These are phyloP conservation scores for Cheilosia pagana DNA, from an alignment of 2,888 invertebrate species.

Conservation along the genomic window DNA sequence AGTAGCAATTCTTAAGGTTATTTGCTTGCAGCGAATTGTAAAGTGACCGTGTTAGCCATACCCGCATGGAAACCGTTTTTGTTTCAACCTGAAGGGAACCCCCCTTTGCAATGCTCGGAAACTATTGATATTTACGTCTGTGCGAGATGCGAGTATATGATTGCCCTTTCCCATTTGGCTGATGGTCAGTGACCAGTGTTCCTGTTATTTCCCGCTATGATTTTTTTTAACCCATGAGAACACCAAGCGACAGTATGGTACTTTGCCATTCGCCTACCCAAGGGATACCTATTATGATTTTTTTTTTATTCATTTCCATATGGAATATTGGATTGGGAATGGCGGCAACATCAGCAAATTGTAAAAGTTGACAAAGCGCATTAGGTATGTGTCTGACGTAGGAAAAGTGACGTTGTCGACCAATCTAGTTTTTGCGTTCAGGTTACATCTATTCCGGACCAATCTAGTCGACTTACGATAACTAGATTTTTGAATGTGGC, in stretches of 20 bases:
- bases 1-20: constrained; percentile 64
- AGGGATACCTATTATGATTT: constrained; percentile 2
- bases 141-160: neutral
- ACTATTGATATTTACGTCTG: neutral
- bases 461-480: too few relatives aligned
- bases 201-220: constrained; percentile 33
- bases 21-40: constrained; percentile 55
- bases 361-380: too few relatives aligned
- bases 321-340: neutral
- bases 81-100: neutral
- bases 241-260: neutral
- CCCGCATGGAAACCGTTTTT: constrained; percentile 50
- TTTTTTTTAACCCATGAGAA: constrained; percentile 15
- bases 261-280: constrained; percentile 9
- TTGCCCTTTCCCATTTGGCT: constrained; percentile 21
- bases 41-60: constrained; percentile 46
- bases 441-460: too few relatives aligned
- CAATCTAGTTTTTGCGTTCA: too few relatives aligned
- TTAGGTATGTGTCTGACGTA: too few relatives aligned
- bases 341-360: constrained; percentile 3
- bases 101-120: neutral
- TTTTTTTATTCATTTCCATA: neutral
- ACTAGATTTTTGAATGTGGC: too few relatives aligned
- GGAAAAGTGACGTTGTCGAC: too few relatives aligned
- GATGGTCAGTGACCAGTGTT: constrained; percentile 27